A percentile compares a stretch with the other conserved stretches of the same genome.
phyloP scores from a whole-genome alignment of 1,140 invertebrate species.

The Sogatella furcifera region DNA sequence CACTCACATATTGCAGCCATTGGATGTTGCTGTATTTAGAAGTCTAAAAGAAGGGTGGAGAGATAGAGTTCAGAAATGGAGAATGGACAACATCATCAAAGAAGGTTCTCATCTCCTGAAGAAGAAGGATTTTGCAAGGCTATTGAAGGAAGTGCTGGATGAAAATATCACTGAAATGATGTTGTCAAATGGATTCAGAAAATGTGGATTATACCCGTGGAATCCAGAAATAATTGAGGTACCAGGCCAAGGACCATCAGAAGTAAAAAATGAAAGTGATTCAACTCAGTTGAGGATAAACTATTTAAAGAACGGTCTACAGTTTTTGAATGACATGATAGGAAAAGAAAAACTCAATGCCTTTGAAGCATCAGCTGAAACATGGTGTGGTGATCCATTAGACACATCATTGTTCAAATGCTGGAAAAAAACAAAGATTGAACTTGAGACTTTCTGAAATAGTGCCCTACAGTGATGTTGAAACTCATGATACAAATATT shows the following conservation, averaged over 20 bases:
- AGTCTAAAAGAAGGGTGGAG: slow-evolving; percentile 31
- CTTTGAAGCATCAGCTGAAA: background rate
- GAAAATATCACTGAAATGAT: background rate
- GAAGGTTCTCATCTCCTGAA: slow-evolving; percentile 17
- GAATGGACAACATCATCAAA: slow-evolving; percentile 13
- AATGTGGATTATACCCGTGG: slow-evolving; percentile 2
- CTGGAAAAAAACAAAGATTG: background rate
- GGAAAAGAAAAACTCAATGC: background rate
- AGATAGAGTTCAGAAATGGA: slow-evolving; percentile 22
- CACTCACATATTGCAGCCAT: slow-evolving; percentile 34
- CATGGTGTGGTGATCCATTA: background rate
- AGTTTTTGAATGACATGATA: background rate
- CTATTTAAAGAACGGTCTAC: background rate
- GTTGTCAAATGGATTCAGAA: background rate
- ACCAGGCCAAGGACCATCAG: background rate
- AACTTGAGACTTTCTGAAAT: no score
- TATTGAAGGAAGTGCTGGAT: slow-evolving; percentile 10
- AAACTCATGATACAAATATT: no score
- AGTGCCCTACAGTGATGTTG: no score
- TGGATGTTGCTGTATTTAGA: slow-evolving; percentile 31
- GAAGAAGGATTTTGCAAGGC: slow-evolving; percentile 13
- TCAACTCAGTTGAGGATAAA: background rate
- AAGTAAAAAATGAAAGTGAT: background rate
- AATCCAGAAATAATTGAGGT: background rate
- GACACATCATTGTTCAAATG: background rate